These are phyloP conservation scores for Schrankia costaestrigalis DNA, from an alignment of 2,888 invertebrate genomes.

Conservation along the genomic window DNA sequence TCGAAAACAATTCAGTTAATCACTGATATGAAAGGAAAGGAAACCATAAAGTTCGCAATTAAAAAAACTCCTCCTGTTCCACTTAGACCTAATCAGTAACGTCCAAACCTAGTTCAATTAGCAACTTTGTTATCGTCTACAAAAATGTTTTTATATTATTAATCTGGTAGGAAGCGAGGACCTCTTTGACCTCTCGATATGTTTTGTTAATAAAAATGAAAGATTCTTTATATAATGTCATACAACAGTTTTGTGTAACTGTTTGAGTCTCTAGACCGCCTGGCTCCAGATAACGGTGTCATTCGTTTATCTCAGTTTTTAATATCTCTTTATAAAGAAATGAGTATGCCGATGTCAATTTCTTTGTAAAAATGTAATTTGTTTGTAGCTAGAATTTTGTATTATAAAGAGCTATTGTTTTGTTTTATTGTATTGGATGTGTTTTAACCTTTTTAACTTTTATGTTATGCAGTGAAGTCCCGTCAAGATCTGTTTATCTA, in stretches of 20 bases:
- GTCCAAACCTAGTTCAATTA: conserved; percentile 50
- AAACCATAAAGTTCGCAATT: too few relatives aligned
- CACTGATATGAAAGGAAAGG: too few relatives aligned
- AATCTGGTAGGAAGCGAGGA: conserved; percentile 65
- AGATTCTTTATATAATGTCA: conserved; percentile 46
- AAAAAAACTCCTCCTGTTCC: not conserved
- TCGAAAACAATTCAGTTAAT: too few relatives aligned
- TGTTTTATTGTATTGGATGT: conserved; percentile 3
- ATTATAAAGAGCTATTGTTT: conserved; percentile 8
- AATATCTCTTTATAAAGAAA: conserved; percentile 27
- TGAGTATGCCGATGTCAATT: conserved; percentile 22
- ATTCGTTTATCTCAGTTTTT: conserved; percentile 33
- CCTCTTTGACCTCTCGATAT: conserved; percentile 49
- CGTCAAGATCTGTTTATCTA: too few relatives aligned
- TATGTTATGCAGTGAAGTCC: too few relatives aligned
- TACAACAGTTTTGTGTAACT: conserved; percentile 45
- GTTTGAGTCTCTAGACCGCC: conserved; percentile 57
- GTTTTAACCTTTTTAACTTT: too few relatives aligned
- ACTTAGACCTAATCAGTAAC: conserved; percentile 38
- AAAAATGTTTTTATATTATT: conserved; percentile 43
- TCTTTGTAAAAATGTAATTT: conserved; percentile 30
- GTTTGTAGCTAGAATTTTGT: conserved; percentile 25
- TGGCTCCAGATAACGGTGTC: conserved; percentile 67
- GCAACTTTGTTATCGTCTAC: conserved; percentile 59
- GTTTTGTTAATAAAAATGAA: conserved; percentile 59